These are phyloP conservation scores for Brachionus calyciflorus DNA, from an alignment of 1,140 invertebrate genomes.

Conservation along the genomic window DNA sequence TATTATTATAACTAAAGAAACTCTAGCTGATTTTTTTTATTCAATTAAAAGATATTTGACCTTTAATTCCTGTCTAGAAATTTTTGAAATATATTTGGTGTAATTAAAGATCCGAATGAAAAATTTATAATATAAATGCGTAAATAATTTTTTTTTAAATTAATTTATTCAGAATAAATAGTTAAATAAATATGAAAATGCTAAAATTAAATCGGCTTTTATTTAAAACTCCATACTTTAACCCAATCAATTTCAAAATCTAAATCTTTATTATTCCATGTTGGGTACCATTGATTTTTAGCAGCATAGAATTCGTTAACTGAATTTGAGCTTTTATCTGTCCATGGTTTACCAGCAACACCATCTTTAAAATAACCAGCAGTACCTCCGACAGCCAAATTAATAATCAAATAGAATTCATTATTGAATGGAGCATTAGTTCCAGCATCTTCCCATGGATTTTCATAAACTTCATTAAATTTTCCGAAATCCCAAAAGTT, in stretches of 20 bases:
- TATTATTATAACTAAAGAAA: too few species aligned
- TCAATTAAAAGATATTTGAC: too few species aligned
- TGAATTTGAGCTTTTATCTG: constrained; percentile 28
- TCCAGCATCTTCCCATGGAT: constrained; percentile 53
- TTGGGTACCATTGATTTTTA: constrained; percentile 24
- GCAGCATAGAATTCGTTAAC: constrained; percentile 23
- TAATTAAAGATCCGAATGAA: too few species aligned
- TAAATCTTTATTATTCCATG: constrained; percentile 27
- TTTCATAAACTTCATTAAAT: constrained; percentile 53
- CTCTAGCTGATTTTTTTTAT: too few species aligned
- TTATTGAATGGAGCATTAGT: constrained; percentile 71
- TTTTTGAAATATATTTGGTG: too few species aligned
- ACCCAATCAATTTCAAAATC: constrained; percentile 39
- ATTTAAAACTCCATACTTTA: background rate
- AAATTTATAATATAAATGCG: too few species aligned
- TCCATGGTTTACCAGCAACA: constrained; percentile 42
- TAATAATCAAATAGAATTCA: constrained; percentile 74
- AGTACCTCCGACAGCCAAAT: constrained; percentile 72
- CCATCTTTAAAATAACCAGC: constrained; percentile 68
- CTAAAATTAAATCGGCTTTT: background rate
- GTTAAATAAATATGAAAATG: too few species aligned
- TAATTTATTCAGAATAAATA: too few species aligned
- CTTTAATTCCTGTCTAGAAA: too few species aligned
- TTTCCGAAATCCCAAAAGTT: constrained; percentile 51
- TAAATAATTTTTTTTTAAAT: too few species aligned